phyloP scores from a whole-genome alignment of 2,113 vertebrate species.

The Bolborhynchus lineola region DNA sequence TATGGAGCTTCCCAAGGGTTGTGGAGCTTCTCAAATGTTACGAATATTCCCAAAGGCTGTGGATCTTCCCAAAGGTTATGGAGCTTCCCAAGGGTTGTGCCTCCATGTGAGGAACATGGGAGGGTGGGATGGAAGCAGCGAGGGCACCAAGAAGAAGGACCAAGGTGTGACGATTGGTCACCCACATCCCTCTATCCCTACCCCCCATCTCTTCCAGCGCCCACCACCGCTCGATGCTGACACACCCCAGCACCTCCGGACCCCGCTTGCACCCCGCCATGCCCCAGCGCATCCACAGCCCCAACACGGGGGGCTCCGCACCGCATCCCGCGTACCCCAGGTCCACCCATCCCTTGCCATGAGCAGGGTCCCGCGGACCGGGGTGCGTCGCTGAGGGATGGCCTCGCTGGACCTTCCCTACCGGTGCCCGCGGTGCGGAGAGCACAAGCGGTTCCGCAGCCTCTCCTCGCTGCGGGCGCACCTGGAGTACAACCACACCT shows the following conservation, averaged over 20 bases:
- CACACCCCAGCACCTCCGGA: neutral
- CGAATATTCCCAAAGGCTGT: neutral
- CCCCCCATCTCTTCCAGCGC: slow-evolving; percentile 55
- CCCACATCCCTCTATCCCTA: fast-evolving
- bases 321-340: fast-evolving
- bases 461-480: slow-evolving; percentile 94
- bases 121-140: neutral
- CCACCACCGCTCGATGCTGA: neutral
- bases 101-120: fast-evolving
- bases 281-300: neutral
- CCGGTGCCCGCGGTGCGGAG: slow-evolving; percentile 96
- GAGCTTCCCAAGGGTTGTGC: neutral
- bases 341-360: neutral
- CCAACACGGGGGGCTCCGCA: fast-evolving
- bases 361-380: neutral
- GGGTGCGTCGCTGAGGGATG: slow-evolving; percentile 80
- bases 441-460: slow-evolving; percentile 98
- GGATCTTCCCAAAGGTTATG: neutral
- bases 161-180: neutral
- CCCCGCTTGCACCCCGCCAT: neutral
- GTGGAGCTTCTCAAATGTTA: neutral
- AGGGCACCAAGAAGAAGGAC: neutral
- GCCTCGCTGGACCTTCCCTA: slow-evolving; percentile 98
- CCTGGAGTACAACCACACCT: slow-evolving; percentile 98
- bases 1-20: fast-evolving